Evolutionary conservation across 2,113 vertebrate species (phyloP), one percentile per base, ranked within the genome.

Genomic region (Pelusios castaneus): DNA sequence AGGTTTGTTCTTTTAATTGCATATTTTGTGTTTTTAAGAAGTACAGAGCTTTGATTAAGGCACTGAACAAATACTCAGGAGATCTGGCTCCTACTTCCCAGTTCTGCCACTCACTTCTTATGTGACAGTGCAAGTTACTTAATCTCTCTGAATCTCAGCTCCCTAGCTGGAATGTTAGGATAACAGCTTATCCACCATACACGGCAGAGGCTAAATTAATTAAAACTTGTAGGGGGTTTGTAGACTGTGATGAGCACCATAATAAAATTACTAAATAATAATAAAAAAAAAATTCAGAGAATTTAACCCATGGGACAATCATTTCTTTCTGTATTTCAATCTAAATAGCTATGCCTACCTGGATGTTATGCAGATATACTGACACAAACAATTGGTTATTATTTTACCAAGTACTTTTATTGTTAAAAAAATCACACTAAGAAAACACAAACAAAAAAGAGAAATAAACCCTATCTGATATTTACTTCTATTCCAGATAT

Each of bases 1-100:
- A 13, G 10, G 2, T 49, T 89, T 79, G 55, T 41, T 84, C 41
- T 56, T 89, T 92, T 85, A 80, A 63, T 1, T 21, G 21, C 1
- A 43, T 2, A 10, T 5, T 85, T 34, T 34, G 60, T 70, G 63
- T 70, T 89, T 34, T 63, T 19, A 91, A 84, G 41, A 86, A 73
- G 25, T 4, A 31, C 0, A 1, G 10, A 52, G 83, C 82, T 95
- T 92, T 54, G 84, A 0, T 6, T 2, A 19, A 1, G 0, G 63
- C 63, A 38, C 34, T 70, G 17, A 76, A 55, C 22, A 75, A 89
- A 41, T 45, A 81, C 22, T 27, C 0, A 1, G 21, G 22, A 84
- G 84, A 84, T 38, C 14, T 51, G 3, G 24, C n/a, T 85, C 82
- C 34, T 82, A 10, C 47, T 79, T 87, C 80, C 77, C 77, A 45